Base-by-base conservation (phyloP, 2,888 invertebrate genomes). In the Eulithis testata region DNA sequence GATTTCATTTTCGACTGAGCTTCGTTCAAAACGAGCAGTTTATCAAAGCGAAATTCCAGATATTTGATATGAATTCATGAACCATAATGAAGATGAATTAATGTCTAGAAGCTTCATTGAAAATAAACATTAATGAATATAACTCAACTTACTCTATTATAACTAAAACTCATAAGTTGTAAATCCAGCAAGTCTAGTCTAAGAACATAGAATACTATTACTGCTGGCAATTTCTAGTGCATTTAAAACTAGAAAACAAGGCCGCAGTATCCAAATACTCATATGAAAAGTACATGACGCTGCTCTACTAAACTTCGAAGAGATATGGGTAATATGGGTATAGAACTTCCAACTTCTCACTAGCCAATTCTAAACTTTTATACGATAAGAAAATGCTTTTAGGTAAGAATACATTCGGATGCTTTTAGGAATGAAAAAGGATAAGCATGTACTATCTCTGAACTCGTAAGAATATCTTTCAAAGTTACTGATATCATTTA, bases 61-160 rank as follows among this genome's bases (percentile, higher is more conserved):
- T 60, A 37, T 60, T 60, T 45, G 52, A 37, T 53, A 60, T 44
- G 44, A 44, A 44, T 60, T 60, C 53, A 53, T 60, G 31, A 60
- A 31, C 14, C 11, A 53, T 43, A 43, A 59, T 47, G 53, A 60
- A 49, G 47, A 60, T 37, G 53, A 60, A 60, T 49, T 60, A 21
- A 60, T 60, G 40, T 45, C 45, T 40, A 47, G 1, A 0, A 12
- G 47, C 31, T 45, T 9, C 55, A 21, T 21, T 21, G 2, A 21
- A 21, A 1, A 21, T 21, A 21, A 21, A 21, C 21, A 21, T 21
- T 21, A 21, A 21, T 21, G 21, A 21, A 21, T 21, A 21, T 21
- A 21, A 2, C 21, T 21, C 21, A 21, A 21, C 21, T 21, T 21
- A 21, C 1, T 21, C 2, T 21, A 21, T 21, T 21, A 21, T 21